Evolutionary conservation across 2,113 vertebrate species (phyloP).

Genomic region (Rallus limicola): DNA sequence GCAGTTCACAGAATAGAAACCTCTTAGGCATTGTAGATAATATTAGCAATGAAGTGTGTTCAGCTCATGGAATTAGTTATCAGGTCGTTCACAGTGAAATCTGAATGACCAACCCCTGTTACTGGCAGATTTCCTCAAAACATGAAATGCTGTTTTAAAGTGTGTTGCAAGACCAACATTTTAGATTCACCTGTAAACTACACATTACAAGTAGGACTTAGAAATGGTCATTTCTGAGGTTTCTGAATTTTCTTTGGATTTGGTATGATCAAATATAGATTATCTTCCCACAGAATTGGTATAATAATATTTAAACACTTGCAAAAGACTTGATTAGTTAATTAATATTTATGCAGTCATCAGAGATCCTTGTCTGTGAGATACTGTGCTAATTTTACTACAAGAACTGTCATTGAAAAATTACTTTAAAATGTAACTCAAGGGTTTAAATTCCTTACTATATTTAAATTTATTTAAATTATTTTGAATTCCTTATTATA

Average conservation of each 20-base stretch:
- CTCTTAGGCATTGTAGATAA: not conserved
- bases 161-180: not conserved
- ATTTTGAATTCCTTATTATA: not conserved
- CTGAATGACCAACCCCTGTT: constrained; percentile 15
- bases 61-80: not conserved
- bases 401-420: not conserved
- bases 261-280: not conserved
- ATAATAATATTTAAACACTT: not conserved
- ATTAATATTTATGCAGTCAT: not conserved
- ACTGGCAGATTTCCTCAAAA: constrained; percentile 25
- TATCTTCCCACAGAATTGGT: not conserved
- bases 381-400: not conserved
- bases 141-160: constrained; percentile 45
- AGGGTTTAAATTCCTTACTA: not conserved
- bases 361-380: not conserved
- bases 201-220: not conserved
- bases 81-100: constrained; percentile 51
- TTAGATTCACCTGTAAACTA: not conserved
- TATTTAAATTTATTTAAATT: not conserved
- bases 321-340: not conserved
- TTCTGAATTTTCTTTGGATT: not conserved
- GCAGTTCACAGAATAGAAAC: not conserved
- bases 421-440: not conserved
- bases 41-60: not conserved
- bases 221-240: rapidly evolving